Evolutionary conservation across 2,797 vertebrate genomes (phyloP), one percentile per base, ranked within the genome.

Genomic region (Squalus acanthias): DNA sequence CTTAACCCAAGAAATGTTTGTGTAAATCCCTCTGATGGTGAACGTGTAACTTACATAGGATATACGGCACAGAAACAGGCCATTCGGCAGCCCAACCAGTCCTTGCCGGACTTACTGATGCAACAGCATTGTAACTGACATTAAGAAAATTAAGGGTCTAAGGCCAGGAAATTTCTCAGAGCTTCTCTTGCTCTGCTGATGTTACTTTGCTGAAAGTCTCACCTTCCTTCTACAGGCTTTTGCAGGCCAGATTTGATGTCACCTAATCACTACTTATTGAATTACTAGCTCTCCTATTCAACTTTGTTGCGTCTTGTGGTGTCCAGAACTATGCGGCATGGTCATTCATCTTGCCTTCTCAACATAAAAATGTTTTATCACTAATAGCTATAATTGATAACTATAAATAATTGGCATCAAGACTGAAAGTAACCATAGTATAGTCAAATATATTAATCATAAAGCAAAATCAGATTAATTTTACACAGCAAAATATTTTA

Each of bases 371-470:
- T 74, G 72, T 0, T n/a, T 76, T 76, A 76, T 76, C 33, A 60
- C 22, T 89, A 3, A 60, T 89, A 29, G 9, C 24, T 57, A 89
- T 89, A 57, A 89, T 60, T 89, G 50, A 53, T 57, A 57, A 53
- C 8, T 2, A 10, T 39, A 46, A 57, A 88, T 50, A 24, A 88
- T 88, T 88, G 24, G 53, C 24, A 60, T 26, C 46, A 53, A 95
- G 50, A 26, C 33, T 95, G 33, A 22, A 95, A 95, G n/a, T 69
- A 9, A 70, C 10, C 63, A 95, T 95, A 65, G n/a, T 69, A 17
- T 96, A 97, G 97, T 96, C 97, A 98, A 98, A n/a, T 22, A 60
- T n/a, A 88, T 22, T 65, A n/a, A 39, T 63, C 33, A 63, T 12
- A n/a, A 20, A 1, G 0, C 7, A 39, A 85, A 17, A 89, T 57